These are phyloP conservation scores for Colletes collaris DNA, from an alignment of 2,888 invertebrate genomes.

Conservation along the genomic window DNA sequence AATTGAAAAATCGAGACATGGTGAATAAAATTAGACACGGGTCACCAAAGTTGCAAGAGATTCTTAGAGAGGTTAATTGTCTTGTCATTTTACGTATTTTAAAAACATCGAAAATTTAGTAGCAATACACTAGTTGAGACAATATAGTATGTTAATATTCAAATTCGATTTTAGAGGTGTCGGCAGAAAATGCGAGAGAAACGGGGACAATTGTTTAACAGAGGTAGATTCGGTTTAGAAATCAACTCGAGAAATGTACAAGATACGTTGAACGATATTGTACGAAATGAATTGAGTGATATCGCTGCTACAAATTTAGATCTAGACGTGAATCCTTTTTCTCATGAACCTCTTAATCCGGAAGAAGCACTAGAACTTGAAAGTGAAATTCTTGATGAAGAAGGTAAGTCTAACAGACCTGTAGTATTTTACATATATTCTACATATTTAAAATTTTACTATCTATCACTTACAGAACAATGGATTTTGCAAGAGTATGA, in stretches of 20 bases:
- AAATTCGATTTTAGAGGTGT: slow-evolving; percentile 71
- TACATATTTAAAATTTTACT: neutral
- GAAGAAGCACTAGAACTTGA: slow-evolving; percentile 75
- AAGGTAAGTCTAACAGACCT: slow-evolving; percentile 69
- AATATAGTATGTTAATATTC: neutral
- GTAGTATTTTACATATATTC: neutral
- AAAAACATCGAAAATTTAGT: neutral
- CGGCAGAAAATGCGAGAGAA: slow-evolving; percentile 76
- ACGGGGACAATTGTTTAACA: slow-evolving; percentile 74
- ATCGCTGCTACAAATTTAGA: slow-evolving; percentile 62
- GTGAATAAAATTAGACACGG: slow-evolving; percentile 76
- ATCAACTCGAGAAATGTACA: slow-evolving; percentile 64
- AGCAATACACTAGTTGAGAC: neutral
- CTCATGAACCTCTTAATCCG: slow-evolving; percentile 51
- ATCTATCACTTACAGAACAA: slow-evolving; percentile 68
- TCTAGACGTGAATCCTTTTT: slow-evolving; percentile 27
- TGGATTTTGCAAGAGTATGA: slow-evolving; percentile 81
- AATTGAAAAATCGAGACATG: slow-evolving; percentile 71
- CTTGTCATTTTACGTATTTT: neutral
- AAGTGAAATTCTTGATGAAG: slow-evolving; percentile 71
- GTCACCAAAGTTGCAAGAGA: slow-evolving; percentile 81
- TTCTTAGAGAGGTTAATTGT: slow-evolving; percentile 80
- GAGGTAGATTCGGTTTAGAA: slow-evolving; percentile 68
- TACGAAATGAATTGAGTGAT: slow-evolving; percentile 75
- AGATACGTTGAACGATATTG: slow-evolving; percentile 72